Conservation (phyloP, 1,140 invertebrate species). For the Platyscapa corneri region DNA sequence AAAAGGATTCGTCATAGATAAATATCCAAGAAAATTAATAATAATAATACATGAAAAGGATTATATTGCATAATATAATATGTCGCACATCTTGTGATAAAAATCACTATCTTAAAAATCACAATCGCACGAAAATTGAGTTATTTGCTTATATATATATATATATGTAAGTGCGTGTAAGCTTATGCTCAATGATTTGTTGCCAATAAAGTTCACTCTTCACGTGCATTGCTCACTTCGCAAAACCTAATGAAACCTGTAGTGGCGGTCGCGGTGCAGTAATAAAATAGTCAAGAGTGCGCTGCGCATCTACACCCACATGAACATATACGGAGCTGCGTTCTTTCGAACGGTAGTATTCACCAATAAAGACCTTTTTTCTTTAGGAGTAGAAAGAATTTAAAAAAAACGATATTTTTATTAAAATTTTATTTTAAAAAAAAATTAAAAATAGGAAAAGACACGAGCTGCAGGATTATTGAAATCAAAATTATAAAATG, state of each 20-base stretch:
- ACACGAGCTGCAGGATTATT: no score
- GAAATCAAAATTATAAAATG: no score
- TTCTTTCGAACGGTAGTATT: neutral
- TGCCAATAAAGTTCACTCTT: conserved; percentile 24
- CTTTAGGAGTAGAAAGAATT: neutral
- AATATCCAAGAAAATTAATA: no score
- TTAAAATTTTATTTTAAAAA: no score
- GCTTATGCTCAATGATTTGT: neutral
- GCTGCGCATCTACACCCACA: neutral
- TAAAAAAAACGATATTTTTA: neutral
- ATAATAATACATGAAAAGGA: no score
- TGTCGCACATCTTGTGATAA: no score
- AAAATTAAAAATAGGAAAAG: no score
- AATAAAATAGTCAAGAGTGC: conserved; percentile 17
- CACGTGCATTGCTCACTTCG: neutral
- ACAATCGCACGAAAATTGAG: neutral
- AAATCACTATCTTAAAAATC: no score
- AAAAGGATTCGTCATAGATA: no score
- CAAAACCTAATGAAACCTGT: conserved; percentile 40
- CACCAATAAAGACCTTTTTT: neutral
- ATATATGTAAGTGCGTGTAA: neutral
- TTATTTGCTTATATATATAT: neutral
- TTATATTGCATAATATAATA: no score
- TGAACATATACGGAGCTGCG: neutral
- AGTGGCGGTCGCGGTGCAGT: neutral